Conservation (phyloP, 2,888 invertebrate genomes). For the Drosophila acutilabella region DNA sequence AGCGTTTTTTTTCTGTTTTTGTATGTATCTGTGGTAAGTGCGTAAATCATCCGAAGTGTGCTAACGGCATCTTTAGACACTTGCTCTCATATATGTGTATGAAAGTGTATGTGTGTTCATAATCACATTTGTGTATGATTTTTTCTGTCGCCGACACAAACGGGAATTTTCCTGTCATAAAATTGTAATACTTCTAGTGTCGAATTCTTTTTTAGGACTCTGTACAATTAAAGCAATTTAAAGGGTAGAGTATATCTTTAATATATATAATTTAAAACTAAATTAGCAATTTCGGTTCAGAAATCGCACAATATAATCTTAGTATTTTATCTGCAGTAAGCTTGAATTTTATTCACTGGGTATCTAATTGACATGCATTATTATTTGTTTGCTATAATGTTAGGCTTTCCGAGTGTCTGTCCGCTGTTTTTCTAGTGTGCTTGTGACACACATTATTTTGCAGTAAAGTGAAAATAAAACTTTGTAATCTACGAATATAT, state of each 20-base stretch:
- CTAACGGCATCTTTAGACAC: conserved; percentile 21
- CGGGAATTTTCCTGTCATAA: conserved; percentile 1
- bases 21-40: conserved; percentile 19
- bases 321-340: no score
- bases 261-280: no score
- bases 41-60: conserved; percentile 53
- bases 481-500: background rate
- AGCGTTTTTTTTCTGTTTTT: conserved; percentile 40
- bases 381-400: conserved; percentile 9
- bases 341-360: no score
- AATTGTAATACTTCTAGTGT: background rate
- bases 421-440: background rate
- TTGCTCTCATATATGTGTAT: background rate
- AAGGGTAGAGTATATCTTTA: background rate
- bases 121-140: background rate
- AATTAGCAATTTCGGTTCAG: no score
- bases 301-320: no score
- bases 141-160: background rate
- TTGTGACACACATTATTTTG: background rate
- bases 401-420: background rate
- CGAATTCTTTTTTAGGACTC: background rate
- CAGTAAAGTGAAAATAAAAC: conserved; percentile 1
- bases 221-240: background rate
- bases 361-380: background rate
- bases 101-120: background rate